Evolutionary conservation across 2,113 vertebrate genomes (phyloP).

Genomic region (Galemys pyrenaicus): DNA sequence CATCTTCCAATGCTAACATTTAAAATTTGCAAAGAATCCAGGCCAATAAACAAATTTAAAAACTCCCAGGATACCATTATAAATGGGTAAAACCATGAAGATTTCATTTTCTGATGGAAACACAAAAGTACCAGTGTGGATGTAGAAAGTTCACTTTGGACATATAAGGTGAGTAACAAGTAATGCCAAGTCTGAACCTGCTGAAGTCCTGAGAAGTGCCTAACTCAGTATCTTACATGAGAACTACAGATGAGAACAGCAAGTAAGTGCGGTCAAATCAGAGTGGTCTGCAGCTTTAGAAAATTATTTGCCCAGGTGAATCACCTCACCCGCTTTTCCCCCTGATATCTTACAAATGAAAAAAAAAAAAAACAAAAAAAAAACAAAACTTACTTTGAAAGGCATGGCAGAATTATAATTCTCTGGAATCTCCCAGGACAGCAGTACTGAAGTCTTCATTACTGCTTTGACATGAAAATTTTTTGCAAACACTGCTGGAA

Average conservation of each 20-base stretch:
- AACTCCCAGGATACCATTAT: not conserved
- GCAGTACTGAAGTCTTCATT: conserved; percentile 97
- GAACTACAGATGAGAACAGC: not conserved
- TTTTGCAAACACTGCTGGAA: conserved; percentile 99
- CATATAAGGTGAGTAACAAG: not conserved
- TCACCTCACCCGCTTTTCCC: not conserved
- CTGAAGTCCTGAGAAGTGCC: not conserved
- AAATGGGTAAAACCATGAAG: not conserved
- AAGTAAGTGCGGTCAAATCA: not conserved
- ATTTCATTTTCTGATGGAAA: not conserved
- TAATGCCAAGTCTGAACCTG: not conserved
- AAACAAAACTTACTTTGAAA: conserved; percentile 98
- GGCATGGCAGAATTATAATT: conserved; percentile 99
- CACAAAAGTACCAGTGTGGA: not conserved
- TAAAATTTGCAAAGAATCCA: conserved; percentile 54
- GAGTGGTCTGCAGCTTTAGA: not conserved
- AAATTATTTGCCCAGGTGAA: conserved; percentile 30
- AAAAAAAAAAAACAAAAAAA: too few relatives aligned
- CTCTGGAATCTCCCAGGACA: conserved; percentile 99
- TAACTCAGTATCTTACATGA: not conserved
- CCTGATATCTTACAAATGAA: not conserved
- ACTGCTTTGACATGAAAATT: conserved; percentile 99
- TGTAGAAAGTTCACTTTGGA: not conserved
- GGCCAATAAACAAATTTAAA: not conserved
- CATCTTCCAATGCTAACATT: not conserved